Percentiles rank a stretch among this genome's conserved stretches.
Evolutionary conservation across 1,140 invertebrate species (phyloP).

Genomic region (Calephelis virginiensis): DNA sequence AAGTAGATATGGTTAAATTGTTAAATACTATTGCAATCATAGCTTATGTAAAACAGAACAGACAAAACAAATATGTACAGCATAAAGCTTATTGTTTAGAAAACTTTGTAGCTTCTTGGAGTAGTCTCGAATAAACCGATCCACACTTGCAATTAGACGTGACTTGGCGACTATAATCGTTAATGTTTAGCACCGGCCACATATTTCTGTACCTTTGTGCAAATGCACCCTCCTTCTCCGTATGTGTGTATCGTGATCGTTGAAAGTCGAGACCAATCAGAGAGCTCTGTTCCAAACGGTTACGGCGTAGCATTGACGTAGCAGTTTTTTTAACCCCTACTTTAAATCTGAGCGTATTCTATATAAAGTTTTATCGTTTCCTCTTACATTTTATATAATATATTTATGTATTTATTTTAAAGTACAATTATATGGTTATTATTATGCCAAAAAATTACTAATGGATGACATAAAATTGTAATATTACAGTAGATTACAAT

Average conservation of each 20-base stretch:
- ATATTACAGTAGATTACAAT: too few relatives aligned
- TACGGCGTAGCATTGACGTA: conserved; percentile 21
- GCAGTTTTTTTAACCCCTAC: conserved; percentile 2
- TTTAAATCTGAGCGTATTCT: background rate
- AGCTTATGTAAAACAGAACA: too few relatives aligned
- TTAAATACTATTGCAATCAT: too few relatives aligned
- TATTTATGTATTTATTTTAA: too few relatives aligned
- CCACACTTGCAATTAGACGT: conserved; percentile 68
- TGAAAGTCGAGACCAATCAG: conserved; percentile 30
- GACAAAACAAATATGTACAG: too few relatives aligned
- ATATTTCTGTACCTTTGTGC: conserved; percentile 68
- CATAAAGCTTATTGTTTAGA: too few relatives aligned
- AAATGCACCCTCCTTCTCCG: conserved; percentile 56
- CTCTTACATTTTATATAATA: too few relatives aligned
- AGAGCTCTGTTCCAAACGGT: conserved; percentile 28
- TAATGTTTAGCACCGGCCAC: conserved; percentile 72
- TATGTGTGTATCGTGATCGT: conserved; percentile 27
- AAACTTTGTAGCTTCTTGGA: background rate
- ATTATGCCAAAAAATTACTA: too few relatives aligned
- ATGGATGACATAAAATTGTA: too few relatives aligned
- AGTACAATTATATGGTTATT: too few relatives aligned
- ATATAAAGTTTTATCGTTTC: conserved; percentile 6
- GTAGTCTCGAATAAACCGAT: conserved; percentile 37
- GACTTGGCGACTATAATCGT: conserved; percentile 73
- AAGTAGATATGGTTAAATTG: too few relatives aligned